phyloP scores from a whole-genome alignment of 2,888 invertebrate genomes.

The Lacanobia wlatinum region DNA sequence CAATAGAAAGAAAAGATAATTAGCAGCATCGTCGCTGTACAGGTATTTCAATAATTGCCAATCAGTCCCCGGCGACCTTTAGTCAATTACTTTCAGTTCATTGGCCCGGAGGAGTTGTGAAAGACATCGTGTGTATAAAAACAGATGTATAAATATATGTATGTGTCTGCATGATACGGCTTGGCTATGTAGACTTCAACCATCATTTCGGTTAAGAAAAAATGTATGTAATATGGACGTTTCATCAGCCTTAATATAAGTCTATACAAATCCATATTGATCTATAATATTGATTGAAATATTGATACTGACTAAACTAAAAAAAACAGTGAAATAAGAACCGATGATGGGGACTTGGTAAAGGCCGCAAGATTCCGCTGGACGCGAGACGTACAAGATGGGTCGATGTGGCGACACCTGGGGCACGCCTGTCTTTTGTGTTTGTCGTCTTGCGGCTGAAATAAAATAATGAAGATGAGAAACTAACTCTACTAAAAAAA shows the following conservation, averaged over 20 bases:
- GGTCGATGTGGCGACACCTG: no score
- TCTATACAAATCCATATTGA: no score
- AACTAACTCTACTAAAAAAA: background rate
- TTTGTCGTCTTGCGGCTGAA: no score
- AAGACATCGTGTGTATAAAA: slow-evolving; percentile 19
- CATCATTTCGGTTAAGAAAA: no score
- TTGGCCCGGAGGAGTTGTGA: slow-evolving; percentile 13
- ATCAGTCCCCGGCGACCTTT: slow-evolving; percentile 45
- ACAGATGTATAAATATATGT: background rate
- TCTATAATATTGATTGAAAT: background rate
- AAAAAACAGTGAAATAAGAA: no score
- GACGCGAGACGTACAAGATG: no score
- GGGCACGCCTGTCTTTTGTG: no score
- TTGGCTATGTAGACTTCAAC: background rate
- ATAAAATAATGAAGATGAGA: background rate
- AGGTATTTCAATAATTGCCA: slow-evolving; percentile 47
- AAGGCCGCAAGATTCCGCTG: no score
- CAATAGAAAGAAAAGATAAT: slow-evolving; percentile 30
- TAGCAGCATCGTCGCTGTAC: slow-evolving; percentile 8
- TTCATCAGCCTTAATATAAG: no score
- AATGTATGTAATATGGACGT: no score
- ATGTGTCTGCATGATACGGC: background rate
- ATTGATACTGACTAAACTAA: background rate
- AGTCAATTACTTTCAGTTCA: slow-evolving; percentile 36
- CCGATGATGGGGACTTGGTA: no score